These are phyloP conservation scores for Eunapius fragilis DNA, from an alignment of 37 sponge, comb jelly and placozoan genomes.

Conservation along the genomic window DNA sequence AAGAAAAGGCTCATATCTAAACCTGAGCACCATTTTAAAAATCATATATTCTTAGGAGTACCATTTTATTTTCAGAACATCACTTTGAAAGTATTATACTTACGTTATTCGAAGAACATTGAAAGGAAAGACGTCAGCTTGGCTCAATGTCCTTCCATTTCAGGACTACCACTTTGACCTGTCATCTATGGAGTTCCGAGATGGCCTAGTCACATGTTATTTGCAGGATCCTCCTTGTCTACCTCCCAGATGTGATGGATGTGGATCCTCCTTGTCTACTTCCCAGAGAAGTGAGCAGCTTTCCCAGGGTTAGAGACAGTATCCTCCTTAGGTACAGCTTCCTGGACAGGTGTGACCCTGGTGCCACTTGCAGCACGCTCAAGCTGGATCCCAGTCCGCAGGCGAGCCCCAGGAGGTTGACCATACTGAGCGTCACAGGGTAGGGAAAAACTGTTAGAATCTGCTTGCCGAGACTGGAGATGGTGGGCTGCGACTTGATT, in stretches of 20 bases:
- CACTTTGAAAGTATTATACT: neutral
- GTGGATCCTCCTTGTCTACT: neutral
- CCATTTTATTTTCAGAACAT: no score
- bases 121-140: neutral
- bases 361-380: neutral
- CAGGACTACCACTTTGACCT: neutral
- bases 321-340: neutral
- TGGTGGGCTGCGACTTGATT: neutral
- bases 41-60: no score
- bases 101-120: neutral
- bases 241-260: neutral
- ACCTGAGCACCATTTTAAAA: no score
- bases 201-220: neutral
- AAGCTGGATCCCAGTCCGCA: constrained; percentile 44
- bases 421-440: constrained; percentile 72
- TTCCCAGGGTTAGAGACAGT: neutral
- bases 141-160: neutral
- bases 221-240: neutral
- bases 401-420: constrained; percentile 33
- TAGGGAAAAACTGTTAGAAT: constrained; percentile 74
- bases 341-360: neutral
- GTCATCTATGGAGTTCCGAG: neutral
- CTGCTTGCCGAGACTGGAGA: constrained; percentile 52
- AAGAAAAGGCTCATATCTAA: neutral
- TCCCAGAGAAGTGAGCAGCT: neutral